phyloP scores from a whole-genome alignment of 2,888 invertebrate species.

The Oscheius sp. region DNA sequence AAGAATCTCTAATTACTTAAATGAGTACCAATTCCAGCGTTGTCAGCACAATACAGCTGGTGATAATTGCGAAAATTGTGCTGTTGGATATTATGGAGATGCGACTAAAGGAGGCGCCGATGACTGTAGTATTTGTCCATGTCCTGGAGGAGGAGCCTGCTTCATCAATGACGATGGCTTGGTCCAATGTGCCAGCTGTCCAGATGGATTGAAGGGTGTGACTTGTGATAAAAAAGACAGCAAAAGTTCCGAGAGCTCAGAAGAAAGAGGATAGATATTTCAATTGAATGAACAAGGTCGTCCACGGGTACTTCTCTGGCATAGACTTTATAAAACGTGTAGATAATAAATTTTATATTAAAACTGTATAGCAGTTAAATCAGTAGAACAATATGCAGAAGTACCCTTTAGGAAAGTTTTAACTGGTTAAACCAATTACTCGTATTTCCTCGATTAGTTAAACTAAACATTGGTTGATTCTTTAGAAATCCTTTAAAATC shows the following conservation, averaged over 20 bases:
- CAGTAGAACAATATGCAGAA: neutral
- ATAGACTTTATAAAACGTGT: constrained; percentile 17
- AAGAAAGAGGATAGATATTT: constrained; percentile 9
- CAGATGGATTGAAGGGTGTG: constrained; percentile 46
- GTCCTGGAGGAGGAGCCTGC: constrained; percentile 78
- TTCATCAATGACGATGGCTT: constrained; percentile 35
- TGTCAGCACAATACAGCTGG: constrained; percentile 76
- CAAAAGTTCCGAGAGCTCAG: constrained; percentile 20
- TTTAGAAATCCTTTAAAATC: neutral
- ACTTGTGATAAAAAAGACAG: constrained; percentile 39
- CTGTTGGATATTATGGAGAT: constrained; percentile 91
- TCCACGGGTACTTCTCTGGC: constrained; percentile 23
- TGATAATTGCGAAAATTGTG: constrained; percentile 73
- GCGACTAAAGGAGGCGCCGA: constrained; percentile 84
- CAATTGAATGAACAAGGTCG: neutral
- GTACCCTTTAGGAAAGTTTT: neutral
- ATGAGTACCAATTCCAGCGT: constrained; percentile 61
- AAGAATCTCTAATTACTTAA: neutral
- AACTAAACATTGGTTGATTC: neutral
- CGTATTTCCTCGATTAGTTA: neutral
- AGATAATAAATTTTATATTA: constrained; percentile 2
- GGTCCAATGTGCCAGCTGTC: constrained; percentile 51
- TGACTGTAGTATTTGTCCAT: constrained; percentile 92
- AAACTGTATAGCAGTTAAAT: neutral
- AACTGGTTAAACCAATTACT: constrained; percentile 8